Base-by-base conservation (phyloP, 2,888 invertebrate genomes). In the Villa cingulata region DNA sequence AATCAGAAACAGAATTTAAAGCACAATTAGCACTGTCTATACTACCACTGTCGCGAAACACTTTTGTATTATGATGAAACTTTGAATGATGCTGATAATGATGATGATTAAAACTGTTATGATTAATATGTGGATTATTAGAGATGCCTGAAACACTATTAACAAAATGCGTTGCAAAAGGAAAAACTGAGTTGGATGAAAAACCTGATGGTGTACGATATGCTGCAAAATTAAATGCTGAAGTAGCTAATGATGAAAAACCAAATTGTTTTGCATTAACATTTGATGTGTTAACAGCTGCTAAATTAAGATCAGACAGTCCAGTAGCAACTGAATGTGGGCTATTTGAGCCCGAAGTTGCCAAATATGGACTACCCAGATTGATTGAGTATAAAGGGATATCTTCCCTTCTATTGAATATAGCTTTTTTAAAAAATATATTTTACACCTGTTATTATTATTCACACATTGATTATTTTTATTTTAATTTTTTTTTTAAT, bases 281-380 rank as follows among this genome's bases (percentile, higher is more conserved):
- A 41, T 41, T 52, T 10, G 48, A 23, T 6, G 4, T 23, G 7
- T 23, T 23, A 6, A 23, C 23, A 23, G 23, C 23, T 1, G 29
- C 29, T 12, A 32, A 9, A 12, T 32, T 32, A 12, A 32, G 1
- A 12, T 32, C 29, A 12, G 29, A 32, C 12, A 32, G 12, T 32
- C 29, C 29, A 12, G 29, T 32, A 12, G 12, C 48, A 42, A 48
- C 44, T 48, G 53, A 49, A 51, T 56, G 56, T 55, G 63, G 62
- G 60, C 64, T 66, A 56, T 65, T 64, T 43, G 58, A 58, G 65
- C 66, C 69, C 68, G 65, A 60, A 56, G 63, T 61, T 58, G 59
- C 60, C 54, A 66, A 59, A 55, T 64, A 68, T 57, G 66, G 69
- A 62, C 68, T 68, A 68, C 68, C 68, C 68, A 68, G 68, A 62